Evolutionary conservation across 2,797 vertebrate genomes (phyloP).

Genomic region (Alcedo quadribrachys): DNA sequence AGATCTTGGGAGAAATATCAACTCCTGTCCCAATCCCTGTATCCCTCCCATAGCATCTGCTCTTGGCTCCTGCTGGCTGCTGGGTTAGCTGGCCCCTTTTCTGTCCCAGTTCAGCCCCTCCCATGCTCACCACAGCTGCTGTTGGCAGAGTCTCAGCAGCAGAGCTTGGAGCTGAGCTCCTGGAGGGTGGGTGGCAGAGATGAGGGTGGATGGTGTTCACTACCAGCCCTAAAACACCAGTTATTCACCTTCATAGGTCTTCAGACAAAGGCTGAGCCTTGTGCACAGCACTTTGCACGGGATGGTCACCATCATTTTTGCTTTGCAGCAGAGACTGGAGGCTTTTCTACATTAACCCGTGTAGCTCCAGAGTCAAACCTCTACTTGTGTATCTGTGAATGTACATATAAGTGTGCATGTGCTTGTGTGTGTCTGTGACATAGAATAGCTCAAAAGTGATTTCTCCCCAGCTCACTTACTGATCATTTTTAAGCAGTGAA

Average conservation of each 20-base stretch:
- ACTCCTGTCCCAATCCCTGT: background rate
- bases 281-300: background rate
- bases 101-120: background rate
- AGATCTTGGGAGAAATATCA: background rate
- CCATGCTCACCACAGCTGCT: background rate
- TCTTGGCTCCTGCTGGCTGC: background rate
- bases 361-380: background rate
- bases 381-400: background rate
- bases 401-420: background rate
- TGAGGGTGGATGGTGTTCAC: background rate
- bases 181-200: background rate
- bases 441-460: background rate
- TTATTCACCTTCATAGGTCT: background rate
- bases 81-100: background rate
- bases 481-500: background rate
- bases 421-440: background rate
- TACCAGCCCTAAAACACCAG: fast-evolving
- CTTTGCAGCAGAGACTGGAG: background rate
- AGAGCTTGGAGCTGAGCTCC: background rate
- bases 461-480: background rate
- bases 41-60: fast-evolving
- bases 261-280: background rate
- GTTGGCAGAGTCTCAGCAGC: background rate
- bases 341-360: background rate
- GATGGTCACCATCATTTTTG: background rate